These are phyloP conservation scores for Psilopsiagon aymara DNA, from an alignment of 2,113 vertebrate genomes.

Conservation along the genomic window DNA sequence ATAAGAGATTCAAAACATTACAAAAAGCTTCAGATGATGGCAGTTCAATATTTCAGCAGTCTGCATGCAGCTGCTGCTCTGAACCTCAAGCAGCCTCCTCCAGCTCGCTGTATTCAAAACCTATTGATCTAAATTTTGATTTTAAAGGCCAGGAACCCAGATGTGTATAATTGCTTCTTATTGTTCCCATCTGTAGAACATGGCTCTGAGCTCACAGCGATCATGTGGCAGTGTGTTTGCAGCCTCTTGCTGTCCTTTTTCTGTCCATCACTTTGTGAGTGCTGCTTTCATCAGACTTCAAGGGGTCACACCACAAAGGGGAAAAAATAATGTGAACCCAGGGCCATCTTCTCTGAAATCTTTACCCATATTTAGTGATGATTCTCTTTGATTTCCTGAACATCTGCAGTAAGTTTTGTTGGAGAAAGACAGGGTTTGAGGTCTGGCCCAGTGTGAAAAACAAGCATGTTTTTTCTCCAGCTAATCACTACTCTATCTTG, in stretches of 20 bases:
- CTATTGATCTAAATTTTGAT: background rate
- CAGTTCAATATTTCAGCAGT: slow-evolving; percentile 34
- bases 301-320: background rate
- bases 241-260: background rate
- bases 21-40: background rate
- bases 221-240: background rate
- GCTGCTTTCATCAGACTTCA: background rate
- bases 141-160: slow-evolving; percentile 8
- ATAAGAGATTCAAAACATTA: slow-evolving; percentile 7
- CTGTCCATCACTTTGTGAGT: background rate
- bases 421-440: background rate
- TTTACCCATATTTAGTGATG: background rate
- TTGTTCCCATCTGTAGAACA: background rate
- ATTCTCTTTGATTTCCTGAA: background rate
- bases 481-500: background rate
- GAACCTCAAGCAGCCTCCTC: background rate
- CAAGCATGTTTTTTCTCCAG: background rate
- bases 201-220: background rate
- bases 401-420: background rate
- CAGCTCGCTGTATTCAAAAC: background rate
- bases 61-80: background rate
- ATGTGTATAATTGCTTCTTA: slow-evolving; percentile 14
- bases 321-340: background rate
- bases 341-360: background rate
- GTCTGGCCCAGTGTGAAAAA: background rate